These are phyloP conservation scores for Chaetorhynchus papuensis DNA, from an alignment of 2,113 vertebrate genomes.

Conservation along the genomic window DNA sequence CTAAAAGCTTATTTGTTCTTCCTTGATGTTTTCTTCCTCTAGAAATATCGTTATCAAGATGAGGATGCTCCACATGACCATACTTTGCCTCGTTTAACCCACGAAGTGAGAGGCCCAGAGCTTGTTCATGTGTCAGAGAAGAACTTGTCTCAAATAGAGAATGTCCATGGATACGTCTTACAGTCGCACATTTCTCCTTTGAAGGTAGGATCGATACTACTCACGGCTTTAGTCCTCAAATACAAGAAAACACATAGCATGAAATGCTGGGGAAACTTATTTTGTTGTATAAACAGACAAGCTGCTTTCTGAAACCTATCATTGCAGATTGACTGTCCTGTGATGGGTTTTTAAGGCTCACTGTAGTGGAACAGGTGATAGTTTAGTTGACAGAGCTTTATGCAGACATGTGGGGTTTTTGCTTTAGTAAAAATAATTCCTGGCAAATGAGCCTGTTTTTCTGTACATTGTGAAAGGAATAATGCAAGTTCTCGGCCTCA, in stretches of 20 bases:
- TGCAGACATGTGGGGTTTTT: neutral
- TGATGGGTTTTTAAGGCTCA: neutral
- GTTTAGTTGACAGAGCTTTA: neutral
- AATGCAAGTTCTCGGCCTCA: neutral
- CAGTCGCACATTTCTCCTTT: conserved; percentile 95
- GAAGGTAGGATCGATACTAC: conserved; percentile 75
- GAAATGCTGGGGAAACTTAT: neutral
- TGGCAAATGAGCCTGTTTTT: neutral
- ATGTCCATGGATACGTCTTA: conserved; percentile 93
- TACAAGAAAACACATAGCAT: fast-evolving
- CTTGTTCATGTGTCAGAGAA: conserved; percentile 96
- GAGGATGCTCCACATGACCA: conserved; percentile 88
- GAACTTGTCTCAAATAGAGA: conserved; percentile 96
- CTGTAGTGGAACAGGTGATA: neutral
- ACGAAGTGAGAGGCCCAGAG: conserved; percentile 87
- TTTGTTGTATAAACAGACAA: neutral
- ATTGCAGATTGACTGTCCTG: neutral
- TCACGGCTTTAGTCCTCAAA: neutral
- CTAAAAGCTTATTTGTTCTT: neutral
- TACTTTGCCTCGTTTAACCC: conserved; percentile 87
- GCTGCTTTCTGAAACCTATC: neutral
- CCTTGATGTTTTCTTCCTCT: neutral
- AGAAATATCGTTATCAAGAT: conserved; percentile 95
- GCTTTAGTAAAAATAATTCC: neutral
- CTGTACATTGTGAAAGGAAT: neutral